Base-by-base conservation (phyloP, 2,113 vertebrate genomes). In the Apodemus sylvaticus region DNA sequence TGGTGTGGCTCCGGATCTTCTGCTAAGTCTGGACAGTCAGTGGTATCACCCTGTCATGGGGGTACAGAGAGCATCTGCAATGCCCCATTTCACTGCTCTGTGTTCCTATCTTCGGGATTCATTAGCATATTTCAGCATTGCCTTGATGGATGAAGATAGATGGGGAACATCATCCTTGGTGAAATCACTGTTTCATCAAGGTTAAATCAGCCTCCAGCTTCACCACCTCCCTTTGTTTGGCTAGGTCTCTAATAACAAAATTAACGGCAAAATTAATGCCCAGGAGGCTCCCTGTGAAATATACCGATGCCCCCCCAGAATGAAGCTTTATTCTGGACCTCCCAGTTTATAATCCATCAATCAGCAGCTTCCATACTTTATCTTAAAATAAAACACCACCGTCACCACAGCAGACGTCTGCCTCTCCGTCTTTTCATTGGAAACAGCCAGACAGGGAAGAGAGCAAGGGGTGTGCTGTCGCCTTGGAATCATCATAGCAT, bases 131-230 rank as follows among this genome's bases (percentile, higher is more conserved):
- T 98, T 99, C 99, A 98, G 97, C 91, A 0, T 97, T 7, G 81
- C 96, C 95, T 96, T 99, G 99, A 99, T 98, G 99, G 99, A 99
- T 99, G 99, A 99, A 99, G 99, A 99, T 99, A 98, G 99, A 99
- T 99, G 98, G 98, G 96, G 96, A 98, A 98, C 99, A 99, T 99
- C 99, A 99, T 98, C 98, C 99, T 99, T 98, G 98, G 98, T 98
- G 99, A 99, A 99, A 99, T 98, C 98, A 99, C 99, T 98, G 97
- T 98, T 99, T 99, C 99, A 99, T 99, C 99, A 99, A 99, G 99
- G 99, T 99, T 99, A 99, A 98, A 98, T 98, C 98, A 99, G 98
- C 99, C 99, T 98, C 98, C 90, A 87, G 98, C 98, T 98, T 98
- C 97, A 97, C 97, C 98, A 99, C 98, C 98, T 98, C 98, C 98